Evolutionary conservation across 2,113 vertebrate genomes (phyloP), one percentile per base, ranked within the genome.

Genomic region (Synchiropus splendidus): DNA sequence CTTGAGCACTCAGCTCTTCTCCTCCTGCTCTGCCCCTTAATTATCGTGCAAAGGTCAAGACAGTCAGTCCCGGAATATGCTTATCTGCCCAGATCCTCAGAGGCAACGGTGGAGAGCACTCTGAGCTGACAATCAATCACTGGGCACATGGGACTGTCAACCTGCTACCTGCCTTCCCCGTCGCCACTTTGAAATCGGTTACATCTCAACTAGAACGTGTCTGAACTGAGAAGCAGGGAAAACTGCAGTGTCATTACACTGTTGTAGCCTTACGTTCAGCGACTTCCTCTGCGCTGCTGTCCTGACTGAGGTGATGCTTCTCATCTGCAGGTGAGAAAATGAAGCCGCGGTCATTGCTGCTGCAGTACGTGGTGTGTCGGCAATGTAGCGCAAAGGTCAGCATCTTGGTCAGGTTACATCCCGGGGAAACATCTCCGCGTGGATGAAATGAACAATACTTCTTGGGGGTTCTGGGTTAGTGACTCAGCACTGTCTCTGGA

Each of bases 341-440:
- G 30, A 16, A 18, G 10, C 31, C 35, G 14, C 17, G 14, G 18
- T 16, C 11, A 16, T 32, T 0, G 1, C 36, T 27, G 34, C 18
- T 11, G 3, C 15, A 37, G 45, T 27, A 44, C 45, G 41, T 12
- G 39, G 51, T 36, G 47, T 41, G 54, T 53, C 55, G 40, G 46
- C 58, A 54, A 48, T 58, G 45, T 39, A 67, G 67, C 68, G 41
- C 63, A 77, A 78, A 72, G 69, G 73, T 78, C 67, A 70, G 36
- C 41, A 42, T 61, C 46, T 61, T 69, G 49, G 52, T 48, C 66
- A 72, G 51, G 73, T 78, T 69, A 64, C 31, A 36, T 72, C 71
- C 62, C 69, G 13, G 11, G 50, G 68, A 61, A 64, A 51, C 65
- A 61, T 70, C 53, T 54, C 58, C 67, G 72, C 54, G 43, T 44